A percentile compares a stretch with the other conserved stretches of the same genome.
Evolutionary conservation across 2,113 vertebrate species (phyloP).

Genomic region (Amblyopsis rosae): DNA sequence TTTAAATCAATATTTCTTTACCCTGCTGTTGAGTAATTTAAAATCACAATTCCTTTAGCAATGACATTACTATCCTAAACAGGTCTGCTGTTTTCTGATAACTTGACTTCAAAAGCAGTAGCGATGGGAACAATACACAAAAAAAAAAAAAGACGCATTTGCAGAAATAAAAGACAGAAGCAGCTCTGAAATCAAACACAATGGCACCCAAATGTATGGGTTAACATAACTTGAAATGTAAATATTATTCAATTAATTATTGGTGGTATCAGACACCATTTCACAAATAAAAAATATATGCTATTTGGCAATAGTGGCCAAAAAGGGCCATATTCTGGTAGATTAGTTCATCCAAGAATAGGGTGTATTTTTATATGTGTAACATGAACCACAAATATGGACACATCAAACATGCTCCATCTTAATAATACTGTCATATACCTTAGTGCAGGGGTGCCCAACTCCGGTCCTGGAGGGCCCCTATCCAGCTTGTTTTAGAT

Average conservation of each 20-base stretch:
- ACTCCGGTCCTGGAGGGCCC: too few species aligned
- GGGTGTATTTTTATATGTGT: constrained; percentile 26
- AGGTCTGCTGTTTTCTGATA: background rate
- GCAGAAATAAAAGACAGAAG: constrained; percentile 18
- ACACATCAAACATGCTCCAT: background rate
- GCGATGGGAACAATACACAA: constrained; percentile 24
- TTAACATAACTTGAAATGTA: background rate
- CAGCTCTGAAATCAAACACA: constrained; percentile 28
- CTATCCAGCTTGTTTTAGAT: too few species aligned
- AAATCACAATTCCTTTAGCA: too few species aligned
- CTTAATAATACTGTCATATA: constrained; percentile 56
- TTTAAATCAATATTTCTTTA: too few species aligned
- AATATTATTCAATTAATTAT: constrained; percentile 1
- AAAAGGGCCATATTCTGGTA: constrained; percentile 16
- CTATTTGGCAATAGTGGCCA: constrained; percentile 50
- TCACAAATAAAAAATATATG: constrained; percentile 12
- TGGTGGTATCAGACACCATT: constrained; percentile 16
- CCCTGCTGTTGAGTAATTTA: too few species aligned
- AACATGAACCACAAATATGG: constrained; percentile 11
- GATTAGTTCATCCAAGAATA: background rate
- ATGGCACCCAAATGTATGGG: constrained; percentile 43
- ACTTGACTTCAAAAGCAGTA: background rate
- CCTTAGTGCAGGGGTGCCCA: constrained; percentile 8
- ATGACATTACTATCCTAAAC: background rate
- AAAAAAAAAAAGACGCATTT: constrained; percentile 32